Evolutionary conservation across 2,888 invertebrate species (phyloP), one percentile per base, ranked within the genome.

Genomic region (Abscondita cerata): DNA sequence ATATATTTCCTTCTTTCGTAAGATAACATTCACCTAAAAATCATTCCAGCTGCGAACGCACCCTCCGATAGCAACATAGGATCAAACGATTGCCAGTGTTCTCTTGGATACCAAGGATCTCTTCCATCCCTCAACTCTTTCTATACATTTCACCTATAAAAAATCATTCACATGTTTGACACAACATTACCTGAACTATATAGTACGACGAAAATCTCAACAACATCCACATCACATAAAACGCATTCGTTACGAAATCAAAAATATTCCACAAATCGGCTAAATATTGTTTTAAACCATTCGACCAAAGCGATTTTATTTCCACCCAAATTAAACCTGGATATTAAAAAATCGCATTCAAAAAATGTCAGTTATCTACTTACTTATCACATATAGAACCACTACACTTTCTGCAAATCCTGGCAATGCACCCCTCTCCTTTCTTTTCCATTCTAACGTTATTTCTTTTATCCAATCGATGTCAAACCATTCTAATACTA

Each of bases 191-290:
- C 89, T 93, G 93, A 18, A 93, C 92, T 56, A 92, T 86, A 72
- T 91, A 88, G 87, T 93, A 96, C 11, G 98, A 91, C 0, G 96
- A 91, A 55, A 93, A 85, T 67, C 98, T 84, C 69, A 98, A 85
- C 57, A 91, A 88, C 68, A 98, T 89, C 88, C 98, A 98, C 40
- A 94, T 90, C 16, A 98, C 91, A 78, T 98, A 99, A 73, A 98
- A 92, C 72, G 93, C 88, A 78, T 98, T 98, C 5, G 98, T 98
- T 72, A 97, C 92, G 78, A 98, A 98, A 81, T 98, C 98, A 2
- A 98, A 92, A 64, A 98, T 95, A 78, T 99, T 98, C 98, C 98
- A 99, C 67, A 98, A 86, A 80, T 99, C 98, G 69, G 91, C 91
- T 44, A 95, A 87, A 78, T 99, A 99, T 69, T 97, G 96, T 70